phyloP scores from a whole-genome alignment of 2,113 vertebrate species.

The Prionailurus viverrinus region DNA sequence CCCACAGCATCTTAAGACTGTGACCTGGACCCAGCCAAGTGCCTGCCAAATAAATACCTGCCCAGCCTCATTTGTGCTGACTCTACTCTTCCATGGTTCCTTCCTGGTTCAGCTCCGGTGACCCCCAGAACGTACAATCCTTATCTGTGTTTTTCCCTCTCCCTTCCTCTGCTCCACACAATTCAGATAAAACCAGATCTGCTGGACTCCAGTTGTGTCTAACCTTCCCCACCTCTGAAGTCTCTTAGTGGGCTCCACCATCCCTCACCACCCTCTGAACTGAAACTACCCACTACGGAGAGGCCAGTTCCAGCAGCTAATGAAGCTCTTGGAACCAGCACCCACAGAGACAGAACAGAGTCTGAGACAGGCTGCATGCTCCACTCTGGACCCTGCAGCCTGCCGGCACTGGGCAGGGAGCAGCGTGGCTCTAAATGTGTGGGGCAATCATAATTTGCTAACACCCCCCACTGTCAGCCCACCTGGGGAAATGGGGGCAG shows the following conservation, averaged over 20 bases:
- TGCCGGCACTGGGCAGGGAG: not conserved
- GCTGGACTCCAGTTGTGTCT: not conserved
- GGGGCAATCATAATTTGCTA: not conserved
- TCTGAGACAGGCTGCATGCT: not conserved
- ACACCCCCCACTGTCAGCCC: not conserved
- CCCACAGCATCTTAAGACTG: too few relatives aligned
- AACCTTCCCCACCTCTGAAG: too few relatives aligned
- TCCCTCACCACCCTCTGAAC: not conserved
- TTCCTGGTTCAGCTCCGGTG: not conserved
- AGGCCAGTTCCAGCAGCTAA: not conserved
- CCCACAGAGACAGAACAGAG: too few relatives aligned
- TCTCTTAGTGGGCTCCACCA: rapidly evolving
- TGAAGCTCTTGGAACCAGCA: not conserved
- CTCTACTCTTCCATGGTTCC: too few relatives aligned
- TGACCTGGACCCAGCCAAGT: not conserved
- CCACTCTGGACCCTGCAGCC: not conserved
- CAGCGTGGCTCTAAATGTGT: too few relatives aligned
- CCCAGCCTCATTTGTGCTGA: not conserved
- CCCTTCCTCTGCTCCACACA: not conserved
- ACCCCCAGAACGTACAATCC: not conserved
- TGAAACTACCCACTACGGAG: not conserved
- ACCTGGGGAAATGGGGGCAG: not conserved
- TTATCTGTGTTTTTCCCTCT: not conserved
- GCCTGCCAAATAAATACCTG: not conserved
- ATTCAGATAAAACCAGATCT: not conserved